phyloP scores from a whole-genome alignment of 1,140 invertebrate genomes.

The Mya arenaria region DNA sequence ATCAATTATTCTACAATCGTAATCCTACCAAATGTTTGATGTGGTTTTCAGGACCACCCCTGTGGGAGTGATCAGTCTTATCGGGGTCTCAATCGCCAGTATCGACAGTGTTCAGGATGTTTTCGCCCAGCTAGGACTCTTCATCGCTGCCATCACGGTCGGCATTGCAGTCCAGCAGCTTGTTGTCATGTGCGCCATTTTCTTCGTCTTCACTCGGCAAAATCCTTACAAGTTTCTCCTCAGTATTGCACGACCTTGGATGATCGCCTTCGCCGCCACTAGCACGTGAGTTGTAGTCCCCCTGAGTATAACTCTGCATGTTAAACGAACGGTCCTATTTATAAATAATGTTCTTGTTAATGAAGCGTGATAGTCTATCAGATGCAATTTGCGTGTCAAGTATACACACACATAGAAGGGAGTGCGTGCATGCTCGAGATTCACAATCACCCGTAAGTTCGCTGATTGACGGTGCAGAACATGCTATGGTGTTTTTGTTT shows the following conservation, averaged over 20 bases:
- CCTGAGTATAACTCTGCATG: no score
- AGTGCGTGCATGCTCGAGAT: no score
- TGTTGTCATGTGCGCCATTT: constrained; percentile 91
- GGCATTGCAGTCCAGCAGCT: constrained; percentile 94
- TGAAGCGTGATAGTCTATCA: no score
- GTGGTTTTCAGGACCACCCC: constrained; percentile 87
- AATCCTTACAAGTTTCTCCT: constrained; percentile 93
- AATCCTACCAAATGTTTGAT: no score
- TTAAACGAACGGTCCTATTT: no score
- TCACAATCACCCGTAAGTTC: no score
- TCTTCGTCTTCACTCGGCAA: constrained; percentile 90
- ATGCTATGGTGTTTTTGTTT: no score
- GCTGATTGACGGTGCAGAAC: no score
- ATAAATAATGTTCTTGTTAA: no score
- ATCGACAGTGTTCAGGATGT: constrained; percentile 89
- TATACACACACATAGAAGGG: no score
- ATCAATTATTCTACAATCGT: no score
- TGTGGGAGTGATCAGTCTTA: constrained; percentile 93
- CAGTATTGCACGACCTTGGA: constrained; percentile 90
- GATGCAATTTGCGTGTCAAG: no score
- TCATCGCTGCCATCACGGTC: constrained; percentile 91
- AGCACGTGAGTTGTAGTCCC: constrained; percentile 82
- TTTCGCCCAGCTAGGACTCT: constrained; percentile 91
- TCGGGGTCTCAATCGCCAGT: constrained; percentile 94
- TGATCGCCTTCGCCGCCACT: constrained; percentile 95